phyloP scores from a whole-genome alignment of 2,113 vertebrate genomes.

The Callorhinus ursinus region DNA sequence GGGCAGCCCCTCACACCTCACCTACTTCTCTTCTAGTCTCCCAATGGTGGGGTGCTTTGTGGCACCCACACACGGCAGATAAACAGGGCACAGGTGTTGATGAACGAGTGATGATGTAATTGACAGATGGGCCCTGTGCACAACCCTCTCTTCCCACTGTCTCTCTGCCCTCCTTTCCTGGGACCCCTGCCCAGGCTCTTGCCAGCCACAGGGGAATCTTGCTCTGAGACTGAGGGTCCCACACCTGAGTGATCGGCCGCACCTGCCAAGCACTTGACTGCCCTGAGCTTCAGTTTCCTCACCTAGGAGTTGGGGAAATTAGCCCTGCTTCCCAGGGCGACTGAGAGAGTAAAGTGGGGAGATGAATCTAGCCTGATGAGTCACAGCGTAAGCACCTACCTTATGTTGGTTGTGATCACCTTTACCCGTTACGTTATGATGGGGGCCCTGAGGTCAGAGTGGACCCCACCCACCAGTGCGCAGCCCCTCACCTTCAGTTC shows the following conservation, averaged over 20 bases:
- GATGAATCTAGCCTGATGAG: background rate
- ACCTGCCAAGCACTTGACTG: background rate
- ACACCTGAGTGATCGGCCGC: background rate
- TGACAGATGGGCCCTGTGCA: background rate
- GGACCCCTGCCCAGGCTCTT: background rate
- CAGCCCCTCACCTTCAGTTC: background rate
- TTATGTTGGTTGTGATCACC: background rate
- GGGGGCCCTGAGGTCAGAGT: background rate
- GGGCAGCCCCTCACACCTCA: background rate
- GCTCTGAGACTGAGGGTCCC: background rate
- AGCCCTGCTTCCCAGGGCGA: too few relatives aligned
- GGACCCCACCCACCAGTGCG: background rate
- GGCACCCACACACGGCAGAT: background rate
- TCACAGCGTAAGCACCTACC: background rate
- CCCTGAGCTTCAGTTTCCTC: background rate
- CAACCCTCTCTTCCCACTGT: background rate
- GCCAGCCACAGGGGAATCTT: background rate
- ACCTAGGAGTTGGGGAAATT: background rate
- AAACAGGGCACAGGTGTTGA: background rate
- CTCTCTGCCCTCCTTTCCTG: background rate
- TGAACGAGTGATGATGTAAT: background rate
- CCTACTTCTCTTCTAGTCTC: background rate
- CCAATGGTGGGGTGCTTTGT: background rate
- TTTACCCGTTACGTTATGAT: background rate
- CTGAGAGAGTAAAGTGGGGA: background rate